phyloP scores from a whole-genome alignment of 1,140 invertebrate genomes.

The Drosophila busckii region DNA sequence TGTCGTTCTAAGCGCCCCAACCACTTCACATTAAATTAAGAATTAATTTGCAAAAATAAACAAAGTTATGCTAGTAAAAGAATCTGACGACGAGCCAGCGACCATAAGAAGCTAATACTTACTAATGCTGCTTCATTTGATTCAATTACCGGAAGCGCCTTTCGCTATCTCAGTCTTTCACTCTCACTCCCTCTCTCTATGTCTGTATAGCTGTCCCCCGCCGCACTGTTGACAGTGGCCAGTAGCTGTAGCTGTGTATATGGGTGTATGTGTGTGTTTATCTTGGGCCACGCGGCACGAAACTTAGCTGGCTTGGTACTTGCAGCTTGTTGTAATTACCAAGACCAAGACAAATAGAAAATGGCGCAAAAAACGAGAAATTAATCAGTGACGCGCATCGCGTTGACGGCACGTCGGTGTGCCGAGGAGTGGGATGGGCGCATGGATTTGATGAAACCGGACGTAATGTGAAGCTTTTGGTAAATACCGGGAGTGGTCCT shows the following conservation, averaged over 20 bases:
- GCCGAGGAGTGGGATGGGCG: constrained; percentile 1
- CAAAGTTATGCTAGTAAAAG: constrained; percentile 45
- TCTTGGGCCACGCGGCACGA: constrained; percentile 56
- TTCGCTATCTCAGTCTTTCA: constrained; percentile 36
- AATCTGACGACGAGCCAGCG: constrained; percentile 17
- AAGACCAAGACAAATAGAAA: constrained; percentile 74
- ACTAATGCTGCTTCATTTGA: constrained; percentile 76
- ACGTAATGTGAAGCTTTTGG: constrained; percentile 58
- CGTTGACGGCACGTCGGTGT: background rate
- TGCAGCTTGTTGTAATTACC: constrained; percentile 67
- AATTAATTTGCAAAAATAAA: constrained; percentile 76
- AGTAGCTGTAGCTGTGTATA: too few relatives aligned
- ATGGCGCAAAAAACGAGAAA: constrained; percentile 74
- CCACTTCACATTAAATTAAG: constrained; percentile 68
- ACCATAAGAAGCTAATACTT: constrained; percentile 73
- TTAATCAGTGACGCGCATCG: constrained; percentile 55
- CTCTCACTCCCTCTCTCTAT: too few relatives aligned
- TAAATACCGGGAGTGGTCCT: constrained; percentile 36
- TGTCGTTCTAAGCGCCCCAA: background rate
- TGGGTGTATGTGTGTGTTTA: constrained; percentile 52
- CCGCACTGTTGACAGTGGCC: too few relatives aligned
- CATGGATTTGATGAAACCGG: constrained; percentile 38
- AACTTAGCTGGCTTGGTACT: constrained; percentile 15
- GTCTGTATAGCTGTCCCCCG: too few relatives aligned
- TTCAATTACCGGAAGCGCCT: constrained; percentile 73